Evolutionary conservation across 2,797 vertebrate genomes (phyloP).

Genomic region (Pristis pectinata): DNA sequence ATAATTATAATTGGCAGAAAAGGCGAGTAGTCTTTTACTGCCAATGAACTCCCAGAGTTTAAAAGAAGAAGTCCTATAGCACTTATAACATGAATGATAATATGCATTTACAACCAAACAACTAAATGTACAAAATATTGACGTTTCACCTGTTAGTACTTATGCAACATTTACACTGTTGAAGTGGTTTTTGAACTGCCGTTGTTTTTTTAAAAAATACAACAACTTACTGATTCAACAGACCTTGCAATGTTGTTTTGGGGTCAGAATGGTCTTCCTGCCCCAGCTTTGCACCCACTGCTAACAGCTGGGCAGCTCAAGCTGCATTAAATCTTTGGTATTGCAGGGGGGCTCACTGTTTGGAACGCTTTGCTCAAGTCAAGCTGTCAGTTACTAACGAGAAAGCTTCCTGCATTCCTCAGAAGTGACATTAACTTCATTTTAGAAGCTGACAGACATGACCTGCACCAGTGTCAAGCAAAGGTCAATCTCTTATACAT

Average conservation of each 20-base stretch:
- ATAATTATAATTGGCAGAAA: not conserved
- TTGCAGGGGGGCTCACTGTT: conserved; percentile 45
- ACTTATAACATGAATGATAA: not conserved
- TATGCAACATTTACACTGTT: not conserved
- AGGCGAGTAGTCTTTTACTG: not conserved
- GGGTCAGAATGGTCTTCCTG: not conserved
- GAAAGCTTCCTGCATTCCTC: conserved; percentile 61
- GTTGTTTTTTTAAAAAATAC: not conserved
- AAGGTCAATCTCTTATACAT: conserved; percentile 67
- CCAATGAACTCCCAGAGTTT: not conserved
- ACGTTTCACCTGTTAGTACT: not conserved
- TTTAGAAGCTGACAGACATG: conserved; percentile 70
- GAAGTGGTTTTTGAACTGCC: not conserved
- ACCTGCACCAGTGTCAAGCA: conserved; percentile 67
- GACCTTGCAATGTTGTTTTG: not conserved
- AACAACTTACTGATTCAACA: not conserved
- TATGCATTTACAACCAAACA: not conserved
- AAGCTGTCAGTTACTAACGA: conserved; percentile 62
- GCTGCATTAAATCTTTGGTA: conserved; percentile 46
- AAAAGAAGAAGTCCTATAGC: not conserved
- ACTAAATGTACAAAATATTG: not conserved
- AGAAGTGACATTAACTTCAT: conserved; percentile 63
- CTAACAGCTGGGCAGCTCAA: not conserved
- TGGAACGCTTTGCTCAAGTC: conserved; percentile 44
- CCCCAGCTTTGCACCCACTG: not conserved